Conservation (phyloP, 2,113 vertebrate species). For the Bagarius yarrelli region DNA sequence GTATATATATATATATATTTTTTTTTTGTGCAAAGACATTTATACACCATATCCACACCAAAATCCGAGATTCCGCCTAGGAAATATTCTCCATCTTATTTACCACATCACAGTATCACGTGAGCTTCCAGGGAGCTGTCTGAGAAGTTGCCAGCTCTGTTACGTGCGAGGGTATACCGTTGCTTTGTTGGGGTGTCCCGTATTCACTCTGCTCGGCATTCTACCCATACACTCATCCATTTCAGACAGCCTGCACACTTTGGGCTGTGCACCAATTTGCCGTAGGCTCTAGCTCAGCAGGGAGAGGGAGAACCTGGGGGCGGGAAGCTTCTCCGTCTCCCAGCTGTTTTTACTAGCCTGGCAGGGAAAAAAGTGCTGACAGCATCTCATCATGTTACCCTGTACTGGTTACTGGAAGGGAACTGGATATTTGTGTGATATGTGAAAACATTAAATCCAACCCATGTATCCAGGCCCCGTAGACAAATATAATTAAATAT, state of each 20-base stretch:
- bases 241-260: constrained; percentile 66
- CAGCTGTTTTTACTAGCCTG: constrained; percentile 71
- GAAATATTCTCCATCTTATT: constrained; percentile 32
- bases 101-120: constrained; percentile 43
- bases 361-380: constrained; percentile 55
- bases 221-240: constrained; percentile 53
- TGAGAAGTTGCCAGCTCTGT: constrained; percentile 47
- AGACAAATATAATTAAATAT: background rate
- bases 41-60: background rate
- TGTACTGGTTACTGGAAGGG: background rate
- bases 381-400: constrained; percentile 25
- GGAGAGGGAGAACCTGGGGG: constrained; percentile 69
- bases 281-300: constrained; percentile 65
- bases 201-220: constrained; percentile 60
- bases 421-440: background rate
- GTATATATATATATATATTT: background rate
- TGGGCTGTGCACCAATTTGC: constrained; percentile 66
- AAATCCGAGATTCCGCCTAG: background rate
- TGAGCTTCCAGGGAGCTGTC: constrained; percentile 46
- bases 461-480: background rate
- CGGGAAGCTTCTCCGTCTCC: constrained; percentile 72
- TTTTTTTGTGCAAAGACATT: too few species aligned
- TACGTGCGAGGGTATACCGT: constrained; percentile 57
- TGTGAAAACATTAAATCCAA: background rate
- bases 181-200: constrained; percentile 64